Conservation (phyloP, 2,113 vertebrate genomes). For the Peromyscus polionotus region DNA sequence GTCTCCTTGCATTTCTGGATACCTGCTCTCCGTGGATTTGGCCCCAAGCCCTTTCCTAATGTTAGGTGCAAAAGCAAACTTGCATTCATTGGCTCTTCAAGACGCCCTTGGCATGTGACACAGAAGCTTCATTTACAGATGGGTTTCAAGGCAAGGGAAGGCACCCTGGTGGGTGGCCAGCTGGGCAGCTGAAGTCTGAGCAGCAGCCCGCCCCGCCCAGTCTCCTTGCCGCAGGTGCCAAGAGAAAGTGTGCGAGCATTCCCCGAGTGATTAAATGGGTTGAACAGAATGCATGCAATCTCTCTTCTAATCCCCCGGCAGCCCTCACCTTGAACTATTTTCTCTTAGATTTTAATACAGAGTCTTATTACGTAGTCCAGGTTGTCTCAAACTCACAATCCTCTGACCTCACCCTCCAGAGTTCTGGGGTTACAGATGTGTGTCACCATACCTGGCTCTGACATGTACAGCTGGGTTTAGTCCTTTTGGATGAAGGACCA, state of each 20-base stretch:
- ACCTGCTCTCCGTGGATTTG: not conserved
- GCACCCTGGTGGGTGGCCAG: not conserved
- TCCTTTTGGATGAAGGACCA: not conserved
- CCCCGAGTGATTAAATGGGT: not conserved
- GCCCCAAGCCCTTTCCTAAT: not conserved
- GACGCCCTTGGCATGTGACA: rapidly evolving
- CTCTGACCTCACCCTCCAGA: not conserved
- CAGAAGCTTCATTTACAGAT: not conserved
- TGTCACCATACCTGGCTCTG: not conserved
- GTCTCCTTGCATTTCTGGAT: not conserved
- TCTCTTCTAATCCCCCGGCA: not conserved
- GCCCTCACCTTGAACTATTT: not conserved
- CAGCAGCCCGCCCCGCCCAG: not conserved
- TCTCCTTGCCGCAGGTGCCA: not conserved
- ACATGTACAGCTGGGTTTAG: not conserved
- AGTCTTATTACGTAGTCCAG: not conserved
- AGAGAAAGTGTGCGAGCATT: rapidly evolving
- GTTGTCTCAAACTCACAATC: not conserved
- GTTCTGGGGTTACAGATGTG: not conserved
- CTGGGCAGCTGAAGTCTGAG: not conserved
- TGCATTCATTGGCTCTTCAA: not conserved
- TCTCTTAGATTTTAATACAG: not conserved
- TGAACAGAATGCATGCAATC: rapidly evolving
- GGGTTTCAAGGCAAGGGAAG: not conserved
- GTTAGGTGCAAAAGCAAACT: not conserved